Evolutionary conservation across 2,888 invertebrate species (phyloP).

Genomic region (Erpobdella octoculata): DNA sequence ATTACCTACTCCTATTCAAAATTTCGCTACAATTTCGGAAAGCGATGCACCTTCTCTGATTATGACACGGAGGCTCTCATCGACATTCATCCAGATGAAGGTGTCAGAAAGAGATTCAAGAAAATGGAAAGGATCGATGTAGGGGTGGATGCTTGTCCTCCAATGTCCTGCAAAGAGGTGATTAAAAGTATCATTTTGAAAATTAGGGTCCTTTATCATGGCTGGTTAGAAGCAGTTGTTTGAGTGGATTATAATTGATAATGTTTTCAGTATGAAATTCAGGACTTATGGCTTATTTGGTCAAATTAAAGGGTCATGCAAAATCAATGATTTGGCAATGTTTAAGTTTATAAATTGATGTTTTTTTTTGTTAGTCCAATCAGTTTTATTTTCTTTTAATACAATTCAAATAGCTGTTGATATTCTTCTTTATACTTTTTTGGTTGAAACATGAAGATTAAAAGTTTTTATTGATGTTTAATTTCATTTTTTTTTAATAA

Average conservation of each 20-base stretch:
- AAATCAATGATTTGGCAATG: too few relatives aligned
- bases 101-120: slow-evolving; percentile 6
- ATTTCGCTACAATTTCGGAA: slow-evolving; percentile 14
- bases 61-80: slow-evolving; percentile 11
- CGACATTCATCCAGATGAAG: slow-evolving; percentile 20
- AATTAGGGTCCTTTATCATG: too few relatives aligned
- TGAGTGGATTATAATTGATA: too few relatives aligned
- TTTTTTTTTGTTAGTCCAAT: too few relatives aligned
- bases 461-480: not conserved
- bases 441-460: too few relatives aligned
- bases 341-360: not conserved
- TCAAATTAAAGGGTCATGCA: too few relatives aligned
- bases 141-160: not conserved
- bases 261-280: too few relatives aligned
- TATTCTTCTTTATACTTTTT: too few relatives aligned
- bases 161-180: slow-evolving; percentile 22
- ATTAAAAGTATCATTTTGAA: not conserved
- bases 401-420: too few relatives aligned
- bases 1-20: slow-evolving; percentile 13
- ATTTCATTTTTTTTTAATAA: not conserved
- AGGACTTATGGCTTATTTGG: too few relatives aligned
- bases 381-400: too few relatives aligned
- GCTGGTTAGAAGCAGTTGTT: too few relatives aligned
- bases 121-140: not conserved
- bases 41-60: slow-evolving; percentile 13